Base-by-base conservation (phyloP, 2,113 vertebrate genomes). In the Calyptommatus sinebrachiatus region DNA sequence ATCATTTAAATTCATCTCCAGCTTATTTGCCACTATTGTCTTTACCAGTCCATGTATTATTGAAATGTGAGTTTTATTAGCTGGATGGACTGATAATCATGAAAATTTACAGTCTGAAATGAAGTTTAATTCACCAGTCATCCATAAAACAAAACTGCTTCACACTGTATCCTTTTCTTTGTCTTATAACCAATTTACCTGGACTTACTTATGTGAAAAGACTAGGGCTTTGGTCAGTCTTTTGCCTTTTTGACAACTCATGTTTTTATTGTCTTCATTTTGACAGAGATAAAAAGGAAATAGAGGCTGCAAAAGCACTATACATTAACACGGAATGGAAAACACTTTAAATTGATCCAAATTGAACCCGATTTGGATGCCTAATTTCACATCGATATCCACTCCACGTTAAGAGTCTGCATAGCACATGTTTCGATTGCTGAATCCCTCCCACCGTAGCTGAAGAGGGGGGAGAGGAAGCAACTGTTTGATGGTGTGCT, bases 51-150 rank as follows among this genome's bases (percentile, higher is more conserved):
- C 0, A 0, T 0, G 12, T 41, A 63, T 22, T 65, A 9, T 35
- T 18, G 29, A 4, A 77, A 8, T 26, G 1, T 45, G 45, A 67
- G 35, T 76, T 72, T 63, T 71, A 65, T 50, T 71, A 50, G 4
- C 20, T 31, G 78, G 29, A 41, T n/a, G 65, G 69, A 22, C 7
- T 46, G 35, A 61, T 60, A 41, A 71, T 21, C 57, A 78, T 73
- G 68, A 67, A 71, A 8, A 76, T 76, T 29, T 71, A 63, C 22
- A 20, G 41, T 76, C 62, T 50, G 60, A 68, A 53, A 76, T 10
- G 60, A 72, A 28, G 68, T 69, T 78, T 74, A 70, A 67, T 67
- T 86, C 78, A 76, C 46, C 28, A 72, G 16, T 28, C 62, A 45
- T 1, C 22, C 53, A 28, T 67, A 48, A 76, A 81, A n/a, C 46